Evolutionary conservation across 1,140 invertebrate genomes (phyloP), one percentile per base, ranked within the genome.

Genomic region (Anoplophora glabripennis): DNA sequence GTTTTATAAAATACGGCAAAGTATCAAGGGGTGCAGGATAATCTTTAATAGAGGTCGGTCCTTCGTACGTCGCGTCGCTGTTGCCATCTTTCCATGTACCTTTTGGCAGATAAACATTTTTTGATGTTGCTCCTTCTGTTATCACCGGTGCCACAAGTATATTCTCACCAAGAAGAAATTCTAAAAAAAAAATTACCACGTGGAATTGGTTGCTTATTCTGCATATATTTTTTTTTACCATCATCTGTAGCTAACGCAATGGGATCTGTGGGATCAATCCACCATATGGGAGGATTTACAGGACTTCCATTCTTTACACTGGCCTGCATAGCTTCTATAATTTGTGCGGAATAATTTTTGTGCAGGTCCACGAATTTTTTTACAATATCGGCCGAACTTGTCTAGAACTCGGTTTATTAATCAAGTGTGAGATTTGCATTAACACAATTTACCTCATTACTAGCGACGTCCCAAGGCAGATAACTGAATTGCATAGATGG

Each of bases 201-300:
- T n/a, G 15, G 5, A 21, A 47, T 14, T 47, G n/a, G 7, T 12
- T 47, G n/a, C 9, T 14, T 14, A 14, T 47, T 47, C 0, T 14
- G 9, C 9, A 14, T 46, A 46, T 1, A 3, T 21, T 15, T 14
- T 40, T 40, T 2, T 14, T 36, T 61, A 65, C 64, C 64, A 35
- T 67, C 61, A 56, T 58, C 46, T 7, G 45, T 52, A 54, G 28
- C 42, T 21, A 65, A 28, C 37, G 71, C 67, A 10, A 54, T 46
- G 1, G 52, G 53, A 65, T 93, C 85, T 0, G 73, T 77, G 0
- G 92, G 90, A 61, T 87, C 87, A 1, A 92, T 78, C 92, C 92
- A 96, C 93, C 93, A 96, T n/a, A 96, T 81, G 0, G 93, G 92
- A n/a, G 89, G 79, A 77, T 94, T 90, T 36, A 92, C 81, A 0